phyloP scores from a whole-genome alignment of 2,797 vertebrate genomes.

The Thunnus albacares region DNA sequence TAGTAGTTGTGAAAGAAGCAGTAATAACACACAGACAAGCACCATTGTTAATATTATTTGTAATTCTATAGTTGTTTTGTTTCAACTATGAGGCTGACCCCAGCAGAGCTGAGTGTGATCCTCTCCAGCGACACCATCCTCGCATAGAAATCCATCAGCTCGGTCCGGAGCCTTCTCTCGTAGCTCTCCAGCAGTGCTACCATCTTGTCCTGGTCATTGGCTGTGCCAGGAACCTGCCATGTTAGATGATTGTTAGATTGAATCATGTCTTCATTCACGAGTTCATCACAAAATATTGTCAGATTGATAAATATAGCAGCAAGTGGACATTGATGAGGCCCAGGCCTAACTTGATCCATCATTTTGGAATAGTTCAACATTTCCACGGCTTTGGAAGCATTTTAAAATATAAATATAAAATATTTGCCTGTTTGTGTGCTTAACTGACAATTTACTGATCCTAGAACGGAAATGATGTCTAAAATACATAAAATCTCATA shows the following conservation, averaged over 20 bases:
- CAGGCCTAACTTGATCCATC: too few relatives aligned
- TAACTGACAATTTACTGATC: too few relatives aligned
- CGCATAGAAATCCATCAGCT: slow-evolving; percentile 9
- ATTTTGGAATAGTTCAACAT: too few relatives aligned
- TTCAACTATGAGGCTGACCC: slow-evolving; percentile 9
- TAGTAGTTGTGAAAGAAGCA: neutral
- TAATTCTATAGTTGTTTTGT: slow-evolving; percentile 1
- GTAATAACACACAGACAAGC: neutral
- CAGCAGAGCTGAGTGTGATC: slow-evolving; percentile 6
- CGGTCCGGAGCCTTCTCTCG: slow-evolving; percentile 5
- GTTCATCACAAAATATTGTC: neutral
- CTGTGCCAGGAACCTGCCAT: slow-evolving; percentile 34
- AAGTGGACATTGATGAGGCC: too few relatives aligned
- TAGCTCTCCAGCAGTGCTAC: slow-evolving; percentile 16
- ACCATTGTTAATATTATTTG: slow-evolving; percentile 8
- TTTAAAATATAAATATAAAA: too few relatives aligned
- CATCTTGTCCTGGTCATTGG: slow-evolving; percentile 24
- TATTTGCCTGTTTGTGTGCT: too few relatives aligned
- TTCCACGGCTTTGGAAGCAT: too few relatives aligned
- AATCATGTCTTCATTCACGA: neutral
- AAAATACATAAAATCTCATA: too few relatives aligned
- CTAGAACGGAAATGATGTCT: too few relatives aligned
- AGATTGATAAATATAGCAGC: too few relatives aligned
- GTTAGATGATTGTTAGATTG: neutral
- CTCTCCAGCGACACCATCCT: slow-evolving; percentile 14